Evolutionary conservation across 2,888 invertebrate genomes (phyloP).

Genomic region (Drosophila flavopinicola): DNA sequence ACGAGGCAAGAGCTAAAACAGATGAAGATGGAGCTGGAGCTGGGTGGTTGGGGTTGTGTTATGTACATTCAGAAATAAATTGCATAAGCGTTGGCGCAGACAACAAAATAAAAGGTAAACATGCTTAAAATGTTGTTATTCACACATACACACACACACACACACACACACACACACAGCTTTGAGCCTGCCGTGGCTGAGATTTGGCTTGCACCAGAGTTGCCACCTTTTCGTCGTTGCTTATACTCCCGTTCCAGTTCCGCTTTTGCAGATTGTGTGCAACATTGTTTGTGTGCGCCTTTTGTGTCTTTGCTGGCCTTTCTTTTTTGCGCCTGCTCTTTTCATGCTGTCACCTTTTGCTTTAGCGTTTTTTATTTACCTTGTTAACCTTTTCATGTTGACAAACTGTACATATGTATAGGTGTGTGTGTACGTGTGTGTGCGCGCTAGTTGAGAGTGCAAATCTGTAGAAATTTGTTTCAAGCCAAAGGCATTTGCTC

Average conservation of each 20-base stretch:
- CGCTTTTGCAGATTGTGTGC: conserved; percentile 36
- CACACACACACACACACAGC: conserved; percentile 13
- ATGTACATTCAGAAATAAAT: conserved; percentile 66
- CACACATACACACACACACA: conserved; percentile 53
- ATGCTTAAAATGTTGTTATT: conserved; percentile 79
- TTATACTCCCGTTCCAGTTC: conserved; percentile 6
- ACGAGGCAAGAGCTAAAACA: conserved; percentile 27
- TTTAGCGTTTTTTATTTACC: conserved; percentile 67
- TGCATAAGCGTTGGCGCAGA: conserved; percentile 65
- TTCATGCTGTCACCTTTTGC: conserved; percentile 52
- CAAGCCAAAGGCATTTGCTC: conserved; percentile 51
- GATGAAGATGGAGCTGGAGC: conserved; percentile 29
- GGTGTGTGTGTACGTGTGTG: conserved; percentile 2
- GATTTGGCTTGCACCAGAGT: conserved; percentile 33
- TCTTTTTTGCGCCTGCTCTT: conserved; percentile 46
- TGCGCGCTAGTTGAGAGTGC: conserved; percentile 42
- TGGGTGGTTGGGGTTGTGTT: not conserved
- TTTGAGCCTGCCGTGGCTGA: conserved; percentile 23
- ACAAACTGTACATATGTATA: conserved; percentile 58
- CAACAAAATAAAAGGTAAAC: conserved; percentile 71
- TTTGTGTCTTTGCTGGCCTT: conserved; percentile 52
- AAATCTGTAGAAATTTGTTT: conserved; percentile 67
- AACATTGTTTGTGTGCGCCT: conserved; percentile 39
- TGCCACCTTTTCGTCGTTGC: conserved; percentile 10
- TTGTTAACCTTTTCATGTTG: conserved; percentile 76